phyloP scores from a whole-genome alignment of 2,113 vertebrate species.

The Macaca nemestrina region DNA sequence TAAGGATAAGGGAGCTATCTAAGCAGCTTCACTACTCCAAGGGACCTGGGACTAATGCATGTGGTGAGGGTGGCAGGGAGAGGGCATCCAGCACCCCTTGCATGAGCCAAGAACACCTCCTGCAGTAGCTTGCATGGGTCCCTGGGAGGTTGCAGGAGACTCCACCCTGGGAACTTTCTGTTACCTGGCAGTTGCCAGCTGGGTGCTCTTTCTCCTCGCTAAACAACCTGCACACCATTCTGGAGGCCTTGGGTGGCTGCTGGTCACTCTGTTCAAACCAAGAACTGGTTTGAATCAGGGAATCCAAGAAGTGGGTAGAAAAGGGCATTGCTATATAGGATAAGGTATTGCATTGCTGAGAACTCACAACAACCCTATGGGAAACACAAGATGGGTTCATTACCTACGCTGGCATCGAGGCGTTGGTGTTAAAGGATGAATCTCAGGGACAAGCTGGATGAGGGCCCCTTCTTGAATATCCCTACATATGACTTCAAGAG shows the following conservation, averaged over 20 bases:
- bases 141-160: not conserved
- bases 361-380: not conserved
- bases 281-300: not conserved
- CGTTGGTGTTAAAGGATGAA: not conserved
- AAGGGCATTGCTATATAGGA: not conserved
- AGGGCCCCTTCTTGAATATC: not conserved
- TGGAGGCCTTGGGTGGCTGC: not conserved
- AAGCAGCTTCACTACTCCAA: not conserved
- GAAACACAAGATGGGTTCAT: not conserved
- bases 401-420: not conserved
- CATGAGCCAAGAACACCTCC: not conserved
- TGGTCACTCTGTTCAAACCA: not conserved
- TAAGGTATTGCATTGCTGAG: not conserved
- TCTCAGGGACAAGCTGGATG: not conserved
- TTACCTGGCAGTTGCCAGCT: not conserved
- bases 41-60: accelerated
- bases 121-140: no score
- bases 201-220: not conserved
- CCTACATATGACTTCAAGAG: not conserved
- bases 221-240: not conserved
- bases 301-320: not conserved
- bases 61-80: accelerated
- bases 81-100: no score
- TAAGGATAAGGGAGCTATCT: not conserved
- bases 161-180: not conserved